A percentile compares a stretch with the other conserved stretches of the same genome.
These are phyloP conservation scores for Lutra lutra DNA, from an alignment of 2,797 vertebrate genomes.

Conservation along the genomic window DNA sequence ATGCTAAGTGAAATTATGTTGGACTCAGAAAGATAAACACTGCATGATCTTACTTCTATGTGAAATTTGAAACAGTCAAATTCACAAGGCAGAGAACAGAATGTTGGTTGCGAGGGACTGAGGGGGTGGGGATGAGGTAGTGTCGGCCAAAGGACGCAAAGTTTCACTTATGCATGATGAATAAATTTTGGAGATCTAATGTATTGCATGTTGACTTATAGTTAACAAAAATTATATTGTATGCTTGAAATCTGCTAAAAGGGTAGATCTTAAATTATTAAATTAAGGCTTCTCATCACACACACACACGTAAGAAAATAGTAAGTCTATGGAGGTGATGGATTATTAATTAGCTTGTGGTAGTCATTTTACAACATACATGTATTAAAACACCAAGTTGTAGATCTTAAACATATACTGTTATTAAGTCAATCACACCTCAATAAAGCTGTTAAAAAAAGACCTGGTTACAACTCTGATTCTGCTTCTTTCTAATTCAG, in stretches of 20 bases:
- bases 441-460: neutral
- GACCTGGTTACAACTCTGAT: neutral
- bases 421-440: slow-evolving; percentile 6
- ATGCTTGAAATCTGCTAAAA: neutral
- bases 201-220: neutral
- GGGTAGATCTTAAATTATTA: neutral
- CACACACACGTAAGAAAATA: neutral
- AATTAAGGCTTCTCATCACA: neutral
- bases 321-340: neutral
- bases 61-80: neutral
- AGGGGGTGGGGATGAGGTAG: neutral
- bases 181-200: neutral
- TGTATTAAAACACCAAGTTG: neutral
- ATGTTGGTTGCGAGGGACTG: neutral
- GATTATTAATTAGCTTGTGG: neutral
- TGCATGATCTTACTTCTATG: neutral
- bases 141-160: neutral
- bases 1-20: neutral
- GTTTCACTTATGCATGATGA: neutral
- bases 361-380: neutral
- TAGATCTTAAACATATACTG: neutral
- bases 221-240: neutral
- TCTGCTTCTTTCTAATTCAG: slow-evolving; percentile 10
- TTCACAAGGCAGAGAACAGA: neutral
- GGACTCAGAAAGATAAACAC: neutral